Evolutionary conservation across 2,888 invertebrate species (phyloP).

Genomic region (Zaprionus bogoriensis): DNA sequence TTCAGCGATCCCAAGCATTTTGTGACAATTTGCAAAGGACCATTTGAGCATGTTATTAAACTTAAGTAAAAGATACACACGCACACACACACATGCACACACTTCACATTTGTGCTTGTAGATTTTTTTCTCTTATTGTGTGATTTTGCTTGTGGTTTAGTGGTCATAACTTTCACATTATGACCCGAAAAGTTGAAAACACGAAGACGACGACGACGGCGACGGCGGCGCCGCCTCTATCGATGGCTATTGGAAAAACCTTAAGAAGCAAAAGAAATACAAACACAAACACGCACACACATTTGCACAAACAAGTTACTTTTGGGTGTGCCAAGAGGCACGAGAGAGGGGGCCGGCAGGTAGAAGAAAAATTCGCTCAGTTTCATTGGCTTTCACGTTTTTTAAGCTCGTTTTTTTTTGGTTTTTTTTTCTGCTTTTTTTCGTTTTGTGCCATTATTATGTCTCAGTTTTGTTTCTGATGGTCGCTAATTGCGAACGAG

Average conservation of each 20-base stretch:
- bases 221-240: constrained; percentile 25
- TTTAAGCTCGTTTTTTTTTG: constrained; percentile 29
- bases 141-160: constrained; percentile 27
- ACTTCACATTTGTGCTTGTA: neutral
- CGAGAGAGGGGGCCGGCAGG: neutral
- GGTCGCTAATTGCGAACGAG: constrained; percentile 63
- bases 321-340: constrained; percentile 47
- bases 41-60: constrained; percentile 24
- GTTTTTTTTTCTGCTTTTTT: constrained; percentile 17
- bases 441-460: constrained; percentile 46
- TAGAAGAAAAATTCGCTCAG: constrained; percentile 35
- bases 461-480: constrained; percentile 69
- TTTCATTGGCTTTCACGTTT: constrained; percentile 49
- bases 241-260: constrained; percentile 48
- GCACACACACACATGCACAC: neutral
- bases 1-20: no score
- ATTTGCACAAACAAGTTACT: constrained; percentile 33
- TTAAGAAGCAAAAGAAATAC: constrained; percentile 21
- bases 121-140: constrained; percentile 1
- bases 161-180: constrained; percentile 53
- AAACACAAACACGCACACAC: no score
- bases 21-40: constrained; percentile 1
- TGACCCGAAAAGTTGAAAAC: constrained; percentile 21
- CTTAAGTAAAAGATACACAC: constrained; percentile 4
- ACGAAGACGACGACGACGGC: neutral